Evolutionary conservation across 1,140 invertebrate species (phyloP), one percentile per base, ranked within the genome.

Genomic region (Calliopsis andreniformis): DNA sequence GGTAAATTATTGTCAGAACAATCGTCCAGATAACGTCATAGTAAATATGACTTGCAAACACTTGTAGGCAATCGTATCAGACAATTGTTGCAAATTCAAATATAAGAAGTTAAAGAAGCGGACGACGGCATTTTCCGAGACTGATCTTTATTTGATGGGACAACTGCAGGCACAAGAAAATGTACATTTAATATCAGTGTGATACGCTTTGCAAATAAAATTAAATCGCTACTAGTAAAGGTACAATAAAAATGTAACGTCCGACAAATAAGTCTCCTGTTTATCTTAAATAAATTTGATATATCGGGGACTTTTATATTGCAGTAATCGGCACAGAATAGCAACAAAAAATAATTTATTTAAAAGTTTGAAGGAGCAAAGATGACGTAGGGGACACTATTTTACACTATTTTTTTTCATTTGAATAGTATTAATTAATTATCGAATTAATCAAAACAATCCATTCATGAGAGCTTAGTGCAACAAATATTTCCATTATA

Each of bases 1-100:
- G 20, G 25, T 67, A 62, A 79, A 67, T 79, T 75, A 79, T 72
- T 78, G 69, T 73, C 69, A 58, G 51, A 63, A 56, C 51, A 56
- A 78, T 75, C 70, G 45, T 53, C 39, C 20, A 76, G 77, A 79
- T 79, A 79, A 62, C 77, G 18, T 49, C 7, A 45, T n/a, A 23
- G 56, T 76, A 79, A 79, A 76, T 43, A 79, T 4, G 35, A 20
- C 18, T 42, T 51, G 39, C 39, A 47, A 25, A 72, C 62, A 73
- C 20, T 30, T 51, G 39, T 45, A 47, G 39, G 63, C 62, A 73
- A 56, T 56, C 28, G 30, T 56, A n/a, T 58, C 30, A 35, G 43
- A 75, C 8, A 23, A 71, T 62, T 18, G 14, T 23, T 39, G 32
- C n/a, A 8, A 20, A 30, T 30, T 64, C 20, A 43, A 49, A 45